Evolutionary conservation across 2,113 vertebrate genomes (phyloP).

Genomic region (Saguinus midas): DNA sequence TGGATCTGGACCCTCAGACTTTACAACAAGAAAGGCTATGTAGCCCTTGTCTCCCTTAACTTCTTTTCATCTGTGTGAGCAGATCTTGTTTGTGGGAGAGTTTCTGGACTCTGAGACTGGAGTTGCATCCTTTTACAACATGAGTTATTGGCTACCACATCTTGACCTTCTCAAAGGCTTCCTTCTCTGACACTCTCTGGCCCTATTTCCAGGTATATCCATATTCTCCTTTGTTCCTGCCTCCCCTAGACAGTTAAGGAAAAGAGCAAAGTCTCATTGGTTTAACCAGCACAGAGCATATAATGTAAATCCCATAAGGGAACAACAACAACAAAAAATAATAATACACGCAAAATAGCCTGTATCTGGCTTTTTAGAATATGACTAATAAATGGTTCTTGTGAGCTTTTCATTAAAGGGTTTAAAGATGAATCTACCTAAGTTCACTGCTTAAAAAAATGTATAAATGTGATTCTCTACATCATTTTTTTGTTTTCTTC

Average conservation of each 20-base stretch:
- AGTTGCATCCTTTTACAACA: constrained; percentile 33
- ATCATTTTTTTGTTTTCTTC: background rate
- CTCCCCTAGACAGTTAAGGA: background rate
- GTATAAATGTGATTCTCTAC: background rate
- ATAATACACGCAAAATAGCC: background rate
- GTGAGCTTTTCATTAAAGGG: constrained; percentile 16
- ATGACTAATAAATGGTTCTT: background rate
- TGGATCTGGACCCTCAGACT: constrained; percentile 51
- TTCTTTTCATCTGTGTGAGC: background rate
- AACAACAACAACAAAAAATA: no score
- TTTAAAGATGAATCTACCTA: background rate
- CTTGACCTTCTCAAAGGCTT: constrained; percentile 48
- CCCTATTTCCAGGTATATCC: constrained; percentile 54
- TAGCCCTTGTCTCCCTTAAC: background rate
- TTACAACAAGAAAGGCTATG: background rate
- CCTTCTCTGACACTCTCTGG: background rate
- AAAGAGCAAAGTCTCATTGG: background rate
- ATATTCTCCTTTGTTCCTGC: constrained; percentile 44
- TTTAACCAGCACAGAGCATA: background rate
- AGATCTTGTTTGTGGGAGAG: constrained; percentile 15
- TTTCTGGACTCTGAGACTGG: constrained; percentile 47
- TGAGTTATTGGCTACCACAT: constrained; percentile 32
- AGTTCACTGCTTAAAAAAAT: background rate
- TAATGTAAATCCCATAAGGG: background rate
- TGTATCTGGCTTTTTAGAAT: background rate